Percentiles rank a stretch among this genome's conserved stretches.
Evolutionary conservation across 2,888 invertebrate genomes (phyloP).

Genomic region (Oasisia sp.): DNA sequence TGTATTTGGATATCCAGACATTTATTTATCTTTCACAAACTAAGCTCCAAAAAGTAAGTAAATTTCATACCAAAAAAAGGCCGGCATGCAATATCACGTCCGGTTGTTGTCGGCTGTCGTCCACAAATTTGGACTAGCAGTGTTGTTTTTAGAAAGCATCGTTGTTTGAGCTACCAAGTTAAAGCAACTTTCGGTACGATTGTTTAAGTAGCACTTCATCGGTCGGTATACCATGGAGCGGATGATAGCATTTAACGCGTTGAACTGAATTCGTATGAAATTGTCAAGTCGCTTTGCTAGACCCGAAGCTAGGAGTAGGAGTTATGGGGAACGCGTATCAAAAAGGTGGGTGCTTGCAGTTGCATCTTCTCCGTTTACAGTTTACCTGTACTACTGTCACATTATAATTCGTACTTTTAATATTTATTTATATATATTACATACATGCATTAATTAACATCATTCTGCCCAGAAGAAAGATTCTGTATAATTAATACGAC

Average conservation of each 20-base stretch:
- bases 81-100: not conserved
- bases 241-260: not conserved
- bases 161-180: not conserved
- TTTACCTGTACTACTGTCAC: not conserved
- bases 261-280: not conserved
- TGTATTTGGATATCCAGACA: too few relatives aligned
- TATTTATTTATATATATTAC: not conserved
- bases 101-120: constrained; percentile 13
- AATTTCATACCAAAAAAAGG: too few relatives aligned
- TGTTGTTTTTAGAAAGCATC: not conserved
- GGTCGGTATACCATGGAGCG: not conserved
- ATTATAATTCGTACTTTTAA: not conserved
- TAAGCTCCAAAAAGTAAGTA: too few relatives aligned
- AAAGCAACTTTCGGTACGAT: not conserved
- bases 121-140: not conserved
- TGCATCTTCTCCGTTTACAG: not conserved
- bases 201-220: not conserved
- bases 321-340: constrained; percentile 1
- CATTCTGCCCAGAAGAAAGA: not conserved
- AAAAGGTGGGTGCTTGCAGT: not conserved
- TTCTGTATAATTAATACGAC: not conserved
- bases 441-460: not conserved
- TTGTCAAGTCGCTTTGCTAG: not conserved
- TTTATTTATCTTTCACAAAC: too few relatives aligned
- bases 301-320: too few relatives aligned